Percentiles rank a stretch among this genome's conserved stretches.
phyloP scores from a whole-genome alignment of 2,888 invertebrate species.

The Sminthurinus aureus region DNA sequence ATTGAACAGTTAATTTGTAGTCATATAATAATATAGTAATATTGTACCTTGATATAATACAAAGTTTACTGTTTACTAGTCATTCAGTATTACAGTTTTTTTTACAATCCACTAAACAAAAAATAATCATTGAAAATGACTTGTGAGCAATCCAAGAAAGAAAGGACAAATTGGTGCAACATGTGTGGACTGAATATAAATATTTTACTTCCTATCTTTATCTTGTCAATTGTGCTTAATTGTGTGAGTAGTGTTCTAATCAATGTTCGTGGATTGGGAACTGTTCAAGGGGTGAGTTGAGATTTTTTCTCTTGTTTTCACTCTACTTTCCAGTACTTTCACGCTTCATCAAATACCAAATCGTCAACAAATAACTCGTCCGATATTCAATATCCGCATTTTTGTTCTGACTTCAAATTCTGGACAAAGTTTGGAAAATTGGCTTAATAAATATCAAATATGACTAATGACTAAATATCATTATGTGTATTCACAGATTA shows the following conservation, averaged over 20 bases:
- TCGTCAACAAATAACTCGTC: too few relatives aligned
- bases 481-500: constrained; percentile 40
- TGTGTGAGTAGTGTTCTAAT: constrained; percentile 49
- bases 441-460: background rate
- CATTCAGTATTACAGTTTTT: too few relatives aligned
- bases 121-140: background rate
- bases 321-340: background rate
- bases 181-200: background rate
- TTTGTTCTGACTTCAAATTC: background rate
- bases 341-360: too few relatives aligned
- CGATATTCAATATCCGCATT: background rate
- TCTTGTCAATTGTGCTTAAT: constrained; percentile 41
- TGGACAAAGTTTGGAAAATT: background rate
- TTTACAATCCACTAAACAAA: background rate
- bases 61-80: too few relatives aligned
- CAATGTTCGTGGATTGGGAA: constrained; percentile 56
- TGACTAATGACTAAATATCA: too few relatives aligned
- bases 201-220: constrained; percentile 16
- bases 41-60: too few relatives aligned
- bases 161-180: background rate
- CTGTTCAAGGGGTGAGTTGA: constrained; percentile 58
- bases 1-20: too few relatives aligned
- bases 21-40: too few relatives aligned
- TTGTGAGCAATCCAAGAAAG: background rate
- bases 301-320: background rate